These are phyloP conservation scores for Pinctada fucata DNA, from an alignment of 2,888 invertebrate species.

Conservation along the genomic window DNA sequence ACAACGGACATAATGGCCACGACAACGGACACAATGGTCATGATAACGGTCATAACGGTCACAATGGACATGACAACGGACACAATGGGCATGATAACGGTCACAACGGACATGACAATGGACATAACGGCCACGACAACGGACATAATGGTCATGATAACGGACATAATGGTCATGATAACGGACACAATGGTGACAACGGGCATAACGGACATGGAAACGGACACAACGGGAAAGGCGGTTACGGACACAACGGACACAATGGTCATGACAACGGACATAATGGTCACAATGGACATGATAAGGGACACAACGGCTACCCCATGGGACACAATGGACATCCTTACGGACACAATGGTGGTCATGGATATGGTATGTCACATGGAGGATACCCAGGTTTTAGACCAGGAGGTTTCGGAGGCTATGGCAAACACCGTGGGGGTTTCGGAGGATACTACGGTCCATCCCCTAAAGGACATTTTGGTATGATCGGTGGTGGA, in stretches of 20 bases:
- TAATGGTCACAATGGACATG: background rate
- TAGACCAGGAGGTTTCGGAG: no score
- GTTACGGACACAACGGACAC: background rate
- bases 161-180: constrained; percentile 1
- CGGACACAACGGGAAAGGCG: background rate
- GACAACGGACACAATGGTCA: background rate
- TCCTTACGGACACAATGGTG: background rate
- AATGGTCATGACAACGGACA: background rate
- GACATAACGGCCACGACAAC: background rate
- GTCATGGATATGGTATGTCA: background rate
- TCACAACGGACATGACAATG: background rate
- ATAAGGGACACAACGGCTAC: background rate
- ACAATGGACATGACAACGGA: background rate
- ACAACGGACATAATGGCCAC: background rate
- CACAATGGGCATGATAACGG: background rate
- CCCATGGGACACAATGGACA: background rate
- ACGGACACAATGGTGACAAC: background rate
- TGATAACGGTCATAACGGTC: background rate
- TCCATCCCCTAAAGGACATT: no score
- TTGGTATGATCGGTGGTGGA: no score
- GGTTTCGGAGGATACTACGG: no score
- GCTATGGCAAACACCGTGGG: no score
- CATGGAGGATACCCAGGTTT: background rate
- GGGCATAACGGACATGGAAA: background rate
- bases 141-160: background rate